Base-by-base conservation (phyloP, 2,888 invertebrate species). In the Acanthosepion pharaonis region DNA sequence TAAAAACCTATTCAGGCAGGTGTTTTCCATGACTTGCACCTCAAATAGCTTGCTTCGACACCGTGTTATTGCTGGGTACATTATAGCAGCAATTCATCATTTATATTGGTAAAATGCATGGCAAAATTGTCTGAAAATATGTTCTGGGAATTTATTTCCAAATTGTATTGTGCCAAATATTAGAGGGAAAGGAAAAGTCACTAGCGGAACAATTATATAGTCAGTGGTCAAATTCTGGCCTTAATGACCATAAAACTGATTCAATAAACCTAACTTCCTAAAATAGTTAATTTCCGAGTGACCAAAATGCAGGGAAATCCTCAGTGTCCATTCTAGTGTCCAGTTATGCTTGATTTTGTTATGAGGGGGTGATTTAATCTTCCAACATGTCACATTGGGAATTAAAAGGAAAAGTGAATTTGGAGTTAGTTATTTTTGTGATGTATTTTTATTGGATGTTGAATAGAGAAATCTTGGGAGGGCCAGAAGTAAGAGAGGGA, bases 201-300 rank as follows among this genome's bases (percentile, higher is more conserved):
- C n/a, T n/a, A 15, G n/a, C 28, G n/a, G 78, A 78, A 28, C 59
- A n/a, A 78, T 78, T 78, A 28, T 78, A 15, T n/a, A 15, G n/a
- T 33, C n/a, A 78, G 78, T 78, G n/a, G n/a, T 33, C 78, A 15
- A n/a, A n/a, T 9, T 78, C 33, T 78, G 78, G 78, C 78, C 78
- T n/a, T n/a, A n/a, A n/a, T 78, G 78, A 78, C 78, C 78, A n/a
- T n/a, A 78, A 78, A n/a, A n/a, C n/a, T 78, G n/a, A 78, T 78
- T 78, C 78, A 78, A 78, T n/a, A 78, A 78, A 78, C 15, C 78
- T n/a, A 78, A n/a, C 15, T 78, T 33, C 78, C 78, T 33, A n/a
- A n/a, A 78, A 78, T 78, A 78, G 78, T n/a, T 78, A 33, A 78
- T 78, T 78, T n/a, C 78, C 33, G n/a, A 78, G 15, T 15, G n/a